Evolutionary conservation across 30 jellyfish, hydroid and myxozoan genomes (phyloP).

Genomic region (Cassiopea andromeda): DNA sequence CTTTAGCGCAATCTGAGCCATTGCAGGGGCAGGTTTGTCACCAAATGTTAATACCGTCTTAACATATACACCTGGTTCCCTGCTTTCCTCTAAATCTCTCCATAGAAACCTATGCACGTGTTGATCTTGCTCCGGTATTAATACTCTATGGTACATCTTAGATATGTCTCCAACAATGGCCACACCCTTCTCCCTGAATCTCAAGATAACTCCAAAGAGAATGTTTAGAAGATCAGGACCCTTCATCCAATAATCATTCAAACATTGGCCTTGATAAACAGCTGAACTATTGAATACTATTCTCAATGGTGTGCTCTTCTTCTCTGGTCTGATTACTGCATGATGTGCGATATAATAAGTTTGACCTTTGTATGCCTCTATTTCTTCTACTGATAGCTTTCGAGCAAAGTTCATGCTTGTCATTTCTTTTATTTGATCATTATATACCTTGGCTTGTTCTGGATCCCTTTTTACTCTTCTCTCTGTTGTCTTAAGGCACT

Average conservation of each 20-base stretch:
- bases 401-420: conserved; percentile 43
- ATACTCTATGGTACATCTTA: conserved; percentile 61
- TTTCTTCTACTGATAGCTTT: conserved; percentile 38
- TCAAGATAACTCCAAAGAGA: conserved; percentile 50
- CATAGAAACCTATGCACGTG: conserved; percentile 68
- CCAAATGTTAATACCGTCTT: conserved; percentile 65
- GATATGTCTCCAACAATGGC: conserved; percentile 58
- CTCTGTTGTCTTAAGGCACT: conserved; percentile 50
- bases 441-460: conserved; percentile 60
- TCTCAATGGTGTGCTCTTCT: conserved; percentile 65
- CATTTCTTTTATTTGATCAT: conserved; percentile 68
- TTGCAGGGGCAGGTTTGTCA: conserved; percentile 70
- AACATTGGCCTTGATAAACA: conserved; percentile 62
- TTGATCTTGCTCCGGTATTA: conserved; percentile 58
- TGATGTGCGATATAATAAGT: conserved; percentile 72
- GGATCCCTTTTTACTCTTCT: conserved; percentile 25
- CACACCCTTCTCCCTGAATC: conserved; percentile 65
- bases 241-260: conserved; percentile 69
- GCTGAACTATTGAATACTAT: conserved; percentile 60
- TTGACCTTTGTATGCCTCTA: conserved; percentile 57
- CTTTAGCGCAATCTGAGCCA: conserved; percentile 61
- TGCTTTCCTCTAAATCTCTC: conserved; percentile 53
- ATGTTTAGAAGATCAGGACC: conserved; percentile 81
- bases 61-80: conserved; percentile 60
- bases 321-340: conserved; percentile 49